Percentiles rank a stretch among this genome's conserved stretches.
Evolutionary conservation across 2,113 vertebrate species (phyloP).

Genomic region (Chaenocephalus aceratus): DNA sequence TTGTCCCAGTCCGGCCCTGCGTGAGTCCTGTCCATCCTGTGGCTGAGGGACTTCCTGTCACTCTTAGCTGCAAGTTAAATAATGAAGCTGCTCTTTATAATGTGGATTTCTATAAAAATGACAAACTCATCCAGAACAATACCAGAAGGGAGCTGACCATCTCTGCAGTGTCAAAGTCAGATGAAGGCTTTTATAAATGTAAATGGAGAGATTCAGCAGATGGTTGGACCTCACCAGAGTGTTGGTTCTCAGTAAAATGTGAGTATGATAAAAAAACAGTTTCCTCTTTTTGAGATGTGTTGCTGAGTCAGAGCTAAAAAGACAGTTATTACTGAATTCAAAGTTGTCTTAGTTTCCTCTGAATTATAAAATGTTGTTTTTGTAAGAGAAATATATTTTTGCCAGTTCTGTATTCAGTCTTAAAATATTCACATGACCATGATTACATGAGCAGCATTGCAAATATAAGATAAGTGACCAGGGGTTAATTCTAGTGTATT

Average conservation of each 20-base stretch:
- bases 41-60: conserved; percentile 44
- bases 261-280: not conserved
- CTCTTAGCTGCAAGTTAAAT: conserved; percentile 43
- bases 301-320: too few relatives aligned
- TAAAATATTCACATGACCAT: too few relatives aligned
- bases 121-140: conserved; percentile 31
- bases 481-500: too few relatives aligned
- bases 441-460: too few relatives aligned
- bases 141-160: conserved; percentile 32
- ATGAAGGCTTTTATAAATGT: conserved; percentile 62
- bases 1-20: too few relatives aligned
- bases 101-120: conserved; percentile 43
- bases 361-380: too few relatives aligned
- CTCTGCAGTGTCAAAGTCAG: conserved; percentile 38
- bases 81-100: not conserved
- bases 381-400: too few relatives aligned
- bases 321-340: too few relatives aligned
- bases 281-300: not conserved
- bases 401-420: too few relatives aligned
- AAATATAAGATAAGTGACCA: too few relatives aligned
- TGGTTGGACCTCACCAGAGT: not conserved
- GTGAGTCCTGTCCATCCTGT: conserved; percentile 52
- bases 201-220: not conserved
- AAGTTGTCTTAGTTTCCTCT: too few relatives aligned
- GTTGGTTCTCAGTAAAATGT: conserved; percentile 60